Percentiles rank a stretch among this genome's conserved stretches.
phyloP scores from a whole-genome alignment of 2,797 vertebrate species.

The Myotis daubentonii region DNA sequence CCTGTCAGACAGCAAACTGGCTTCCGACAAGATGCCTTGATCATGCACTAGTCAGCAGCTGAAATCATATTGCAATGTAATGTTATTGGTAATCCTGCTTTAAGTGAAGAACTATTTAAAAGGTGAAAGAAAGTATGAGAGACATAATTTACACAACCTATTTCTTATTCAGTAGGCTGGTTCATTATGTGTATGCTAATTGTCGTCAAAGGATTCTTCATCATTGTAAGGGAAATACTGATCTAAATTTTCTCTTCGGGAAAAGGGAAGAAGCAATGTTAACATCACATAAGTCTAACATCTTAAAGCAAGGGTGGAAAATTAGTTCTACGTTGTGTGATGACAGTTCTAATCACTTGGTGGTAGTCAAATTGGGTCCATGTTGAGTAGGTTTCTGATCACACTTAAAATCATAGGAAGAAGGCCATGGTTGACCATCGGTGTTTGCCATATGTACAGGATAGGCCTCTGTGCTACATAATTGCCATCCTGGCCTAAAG shows the following conservation, averaged over 20 bases:
- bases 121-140: neutral
- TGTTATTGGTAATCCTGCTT: neutral
- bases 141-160: neutral
- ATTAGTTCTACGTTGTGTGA: neutral
- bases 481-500: neutral
- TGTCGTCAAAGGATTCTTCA: constrained; percentile 27
- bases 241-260: neutral
- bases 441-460: neutral
- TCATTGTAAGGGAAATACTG: neutral
- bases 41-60: neutral
- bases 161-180: neutral
- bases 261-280: neutral
- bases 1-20: neutral
- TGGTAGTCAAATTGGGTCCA: neutral
- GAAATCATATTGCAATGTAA: neutral
- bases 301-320: constrained; percentile 1
- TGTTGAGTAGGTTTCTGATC: neutral
- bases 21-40: neutral
- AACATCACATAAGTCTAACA: neutral
- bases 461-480: neutral
- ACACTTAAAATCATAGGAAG: neutral
- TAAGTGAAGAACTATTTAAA: constrained; percentile 1
- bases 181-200: neutral
- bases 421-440: neutral
- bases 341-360: neutral